These are phyloP conservation scores for Charaxes varanes DNA, from an alignment of 1,140 invertebrate species.

Conservation along the genomic window DNA sequence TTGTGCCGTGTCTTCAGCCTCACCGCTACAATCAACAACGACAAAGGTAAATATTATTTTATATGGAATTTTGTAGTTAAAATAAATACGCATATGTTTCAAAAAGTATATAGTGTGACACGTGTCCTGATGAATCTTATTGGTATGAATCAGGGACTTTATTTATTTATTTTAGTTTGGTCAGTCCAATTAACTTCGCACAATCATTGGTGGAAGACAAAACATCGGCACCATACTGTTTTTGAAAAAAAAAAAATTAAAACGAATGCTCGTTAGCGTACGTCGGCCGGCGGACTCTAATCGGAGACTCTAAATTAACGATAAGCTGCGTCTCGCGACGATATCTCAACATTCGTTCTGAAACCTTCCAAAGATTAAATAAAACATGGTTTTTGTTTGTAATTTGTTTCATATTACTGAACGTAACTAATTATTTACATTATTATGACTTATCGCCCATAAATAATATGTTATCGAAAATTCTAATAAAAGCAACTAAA, in stretches of 20 bases:
- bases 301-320: conserved; percentile 68
- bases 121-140: conserved; percentile 16
- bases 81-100: conserved; percentile 1
- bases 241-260: conserved; percentile 65
- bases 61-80: conserved; percentile 5
- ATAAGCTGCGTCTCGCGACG: conserved; percentile 57
- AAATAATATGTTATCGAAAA: too few species aligned
- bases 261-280: conserved; percentile 67
- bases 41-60: conserved; percentile 83
- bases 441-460: background rate
- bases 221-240: conserved; percentile 59
- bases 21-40: conserved; percentile 81
- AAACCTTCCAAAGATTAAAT: conserved; percentile 58
- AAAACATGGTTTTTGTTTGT: conserved; percentile 57
- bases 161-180: conserved; percentile 32
- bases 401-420: conserved; percentile 34
- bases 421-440: conserved; percentile 6
- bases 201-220: conserved; percentile 57
- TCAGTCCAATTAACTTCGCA: conserved; percentile 63
- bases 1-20: conserved; percentile 83
- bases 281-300: conserved; percentile 60
- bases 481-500: too few species aligned
- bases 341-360: conserved; percentile 66
- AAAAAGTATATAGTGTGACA: conserved; percentile 6
- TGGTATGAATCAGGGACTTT: conserved; percentile 19